Evolutionary conservation across 2,888 invertebrate genomes (phyloP).

Genomic region (Leptopilina syphax): DNA sequence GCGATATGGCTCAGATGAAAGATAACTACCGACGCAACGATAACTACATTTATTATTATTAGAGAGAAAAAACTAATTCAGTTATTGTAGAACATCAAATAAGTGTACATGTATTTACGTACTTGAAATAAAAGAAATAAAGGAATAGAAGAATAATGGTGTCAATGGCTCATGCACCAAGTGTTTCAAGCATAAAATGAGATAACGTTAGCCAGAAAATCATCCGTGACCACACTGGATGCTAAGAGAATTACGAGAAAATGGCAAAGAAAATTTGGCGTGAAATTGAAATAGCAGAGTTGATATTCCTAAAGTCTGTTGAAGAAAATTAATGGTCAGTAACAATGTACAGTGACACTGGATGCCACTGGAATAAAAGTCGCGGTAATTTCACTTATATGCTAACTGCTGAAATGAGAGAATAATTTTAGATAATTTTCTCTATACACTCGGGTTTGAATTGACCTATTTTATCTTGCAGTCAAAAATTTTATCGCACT

Average conservation of each 20-base stretch:
- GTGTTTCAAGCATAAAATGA: background rate
- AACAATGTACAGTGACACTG: conserved; percentile 2
- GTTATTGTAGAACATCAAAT: no score
- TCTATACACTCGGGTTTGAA: no score
- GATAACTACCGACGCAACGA: background rate
- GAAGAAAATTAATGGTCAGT: conserved; percentile 9
- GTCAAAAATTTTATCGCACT: no score
- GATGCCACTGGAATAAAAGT: background rate
- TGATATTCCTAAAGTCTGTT: conserved; percentile 1
- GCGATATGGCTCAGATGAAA: conserved; percentile 33
- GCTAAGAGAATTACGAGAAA: conserved; percentile 31
- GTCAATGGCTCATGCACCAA: background rate
- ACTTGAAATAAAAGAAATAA: no score
- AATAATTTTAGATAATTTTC: no score
- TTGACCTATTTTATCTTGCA: no score
- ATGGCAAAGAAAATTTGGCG: conserved; percentile 33
- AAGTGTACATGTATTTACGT: no score
- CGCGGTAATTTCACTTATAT: no score
- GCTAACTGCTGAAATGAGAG: no score
- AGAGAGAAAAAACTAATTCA: no score
- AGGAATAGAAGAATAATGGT: background rate
- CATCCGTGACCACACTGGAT: conserved; percentile 3
- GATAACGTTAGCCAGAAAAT: conserved; percentile 26
- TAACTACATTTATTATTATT: background rate
- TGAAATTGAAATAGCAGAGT: conserved; percentile 29